These are phyloP conservation scores for Tetramorium bicarinatum DNA, from an alignment of 2,888 invertebrate genomes.

Conservation along the genomic window DNA sequence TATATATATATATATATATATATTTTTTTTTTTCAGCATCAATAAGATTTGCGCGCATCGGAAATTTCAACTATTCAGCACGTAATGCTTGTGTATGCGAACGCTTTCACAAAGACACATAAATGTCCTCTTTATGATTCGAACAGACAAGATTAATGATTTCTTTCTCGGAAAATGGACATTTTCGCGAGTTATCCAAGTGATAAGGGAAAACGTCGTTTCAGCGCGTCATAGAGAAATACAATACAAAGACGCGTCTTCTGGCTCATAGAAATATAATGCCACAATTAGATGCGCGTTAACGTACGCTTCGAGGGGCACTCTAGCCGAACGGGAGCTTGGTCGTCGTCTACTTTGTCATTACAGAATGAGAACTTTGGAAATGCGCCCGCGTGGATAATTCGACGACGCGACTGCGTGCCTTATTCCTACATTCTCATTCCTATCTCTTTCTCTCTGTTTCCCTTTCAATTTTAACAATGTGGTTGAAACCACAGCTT, in stretches of 20 bases:
- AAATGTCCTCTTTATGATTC: background rate
- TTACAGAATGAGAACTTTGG: constrained; percentile 43
- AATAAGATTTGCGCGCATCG: background rate
- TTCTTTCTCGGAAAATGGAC: constrained; percentile 18
- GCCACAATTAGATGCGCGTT: constrained; percentile 56
- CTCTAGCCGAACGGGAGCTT: constrained; percentile 18
- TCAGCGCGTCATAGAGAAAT: background rate
- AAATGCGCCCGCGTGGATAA: constrained; percentile 56
- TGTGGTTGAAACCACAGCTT: background rate
- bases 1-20: background rate
- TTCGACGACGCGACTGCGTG: constrained; percentile 48
- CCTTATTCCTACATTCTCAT: constrained; percentile 20
- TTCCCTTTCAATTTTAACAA: background rate
- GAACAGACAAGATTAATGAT: constrained; percentile 17
- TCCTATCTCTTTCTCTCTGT: constrained; percentile 6
- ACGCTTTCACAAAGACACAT: background rate
- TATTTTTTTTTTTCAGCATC: background rate
- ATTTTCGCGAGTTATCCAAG: background rate
- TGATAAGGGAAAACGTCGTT: constrained; percentile 8
- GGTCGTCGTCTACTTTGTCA: constrained; percentile 52
- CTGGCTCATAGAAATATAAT: constrained; percentile 36
- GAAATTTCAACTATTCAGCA: background rate
- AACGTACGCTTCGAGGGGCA: constrained; percentile 47
- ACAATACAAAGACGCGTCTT: constrained; percentile 17
- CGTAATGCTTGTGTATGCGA: background rate